These are phyloP conservation scores for Engraulis encrasicolus DNA, from an alignment of 2,113 vertebrate genomes.

Conservation along the genomic window DNA sequence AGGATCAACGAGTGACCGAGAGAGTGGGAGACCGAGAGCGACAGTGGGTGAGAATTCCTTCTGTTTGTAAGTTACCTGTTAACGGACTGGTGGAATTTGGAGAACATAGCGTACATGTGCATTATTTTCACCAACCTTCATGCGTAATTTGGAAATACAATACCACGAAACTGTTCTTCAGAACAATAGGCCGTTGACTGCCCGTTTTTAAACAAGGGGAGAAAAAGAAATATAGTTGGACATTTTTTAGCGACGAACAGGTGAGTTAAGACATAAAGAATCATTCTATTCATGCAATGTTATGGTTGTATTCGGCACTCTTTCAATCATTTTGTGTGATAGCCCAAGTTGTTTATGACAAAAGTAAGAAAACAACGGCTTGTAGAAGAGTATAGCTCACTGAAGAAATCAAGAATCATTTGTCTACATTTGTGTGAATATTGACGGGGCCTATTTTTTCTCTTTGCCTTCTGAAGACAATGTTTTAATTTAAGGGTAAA, in stretches of 20 bases:
- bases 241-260: not conserved
- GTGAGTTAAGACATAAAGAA: not conserved
- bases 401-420: not conserved
- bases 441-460: not conserved
- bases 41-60: slow-evolving; percentile 1
- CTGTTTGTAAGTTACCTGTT: slow-evolving; percentile 48
- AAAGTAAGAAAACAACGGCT: not conserved
- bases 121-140: not conserved
- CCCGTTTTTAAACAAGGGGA: not conserved
- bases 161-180: too few relatives aligned
- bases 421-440: not conserved
- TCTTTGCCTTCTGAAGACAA: not conserved
- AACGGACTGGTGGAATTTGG: slow-evolving; percentile 27
- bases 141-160: not conserved
- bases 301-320: not conserved
- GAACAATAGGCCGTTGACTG: not conserved
- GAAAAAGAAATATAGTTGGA: not conserved
- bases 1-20: slow-evolving; percentile 23
- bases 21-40: not conserved
- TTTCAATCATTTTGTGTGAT: not conserved
- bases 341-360: too few relatives aligned
- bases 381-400: not conserved
- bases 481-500: not conserved
- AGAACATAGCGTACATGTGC: not conserved
- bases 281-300: not conserved